phyloP scores from a whole-genome alignment of 1,140 invertebrate species.

The Sycobia sp. region DNA sequence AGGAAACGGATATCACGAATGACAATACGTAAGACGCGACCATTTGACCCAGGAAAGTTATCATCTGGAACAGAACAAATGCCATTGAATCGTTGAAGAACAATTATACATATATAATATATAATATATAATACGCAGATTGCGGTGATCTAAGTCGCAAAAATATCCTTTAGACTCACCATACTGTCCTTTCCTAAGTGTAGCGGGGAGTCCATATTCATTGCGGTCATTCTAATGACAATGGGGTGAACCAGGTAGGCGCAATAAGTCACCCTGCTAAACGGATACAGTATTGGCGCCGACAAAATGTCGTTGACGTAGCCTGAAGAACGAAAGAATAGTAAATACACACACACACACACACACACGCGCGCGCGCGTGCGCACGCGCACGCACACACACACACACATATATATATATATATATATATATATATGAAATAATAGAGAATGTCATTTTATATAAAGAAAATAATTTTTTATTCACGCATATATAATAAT shows the following conservation, averaged over 20 bases:
- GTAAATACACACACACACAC: too few relatives aligned
- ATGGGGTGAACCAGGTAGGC: slow-evolving; percentile 83
- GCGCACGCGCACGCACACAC: too few relatives aligned
- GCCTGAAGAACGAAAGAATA: too few relatives aligned
- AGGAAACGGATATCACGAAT: slow-evolving; percentile 77
- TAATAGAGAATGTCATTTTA: too few relatives aligned
- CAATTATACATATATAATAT: too few relatives aligned
- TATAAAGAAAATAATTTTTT: too few relatives aligned
- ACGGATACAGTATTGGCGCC: slow-evolving; percentile 78
- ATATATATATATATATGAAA: too few relatives aligned
- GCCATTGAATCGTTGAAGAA: background rate
- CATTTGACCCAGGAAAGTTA: slow-evolving; percentile 77
- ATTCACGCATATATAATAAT: too few relatives aligned
- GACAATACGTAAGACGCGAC: slow-evolving; percentile 78
- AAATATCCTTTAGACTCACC: slow-evolving; percentile 58
- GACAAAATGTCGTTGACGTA: slow-evolving; percentile 75
- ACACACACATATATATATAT: too few relatives aligned
- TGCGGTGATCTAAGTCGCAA: background rate
- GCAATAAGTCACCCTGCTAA: slow-evolving; percentile 83
- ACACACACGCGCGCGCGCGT: too few relatives aligned
- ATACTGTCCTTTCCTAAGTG: slow-evolving; percentile 78
- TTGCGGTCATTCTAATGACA: slow-evolving; percentile 74
- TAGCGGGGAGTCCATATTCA: slow-evolving; percentile 78
- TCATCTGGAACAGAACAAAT: slow-evolving; percentile 64
- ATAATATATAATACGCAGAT: too few relatives aligned